Evolutionary conservation across 2,797 vertebrate genomes (phyloP).

Genomic region (Hippocampus kuda): DNA sequence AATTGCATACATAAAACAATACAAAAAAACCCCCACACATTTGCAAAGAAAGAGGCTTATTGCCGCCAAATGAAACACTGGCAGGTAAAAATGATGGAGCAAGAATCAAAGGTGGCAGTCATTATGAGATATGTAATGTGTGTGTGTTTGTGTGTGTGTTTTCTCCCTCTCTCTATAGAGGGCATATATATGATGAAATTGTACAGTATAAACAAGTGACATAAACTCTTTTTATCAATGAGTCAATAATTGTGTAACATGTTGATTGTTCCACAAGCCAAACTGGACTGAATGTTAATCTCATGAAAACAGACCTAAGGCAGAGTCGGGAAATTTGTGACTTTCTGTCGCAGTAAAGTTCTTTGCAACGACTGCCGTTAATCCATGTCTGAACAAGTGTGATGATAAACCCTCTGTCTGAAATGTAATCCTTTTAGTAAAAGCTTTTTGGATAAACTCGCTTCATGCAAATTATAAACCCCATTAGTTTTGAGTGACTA

Average conservation of each 20-base stretch:
- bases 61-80: no score
- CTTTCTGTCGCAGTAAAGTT: conserved; percentile 49
- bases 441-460: conserved; percentile 74
- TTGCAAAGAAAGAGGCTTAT: no score
- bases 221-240: neutral
- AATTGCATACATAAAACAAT: no score
- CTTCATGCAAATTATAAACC: conserved; percentile 77
- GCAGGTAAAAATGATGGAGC: no score
- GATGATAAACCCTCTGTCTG: conserved; percentile 73
- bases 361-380: conserved; percentile 57
- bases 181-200: no score
- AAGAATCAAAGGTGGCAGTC: no score
- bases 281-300: conserved; percentile 12
- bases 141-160: no score
- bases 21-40: no score
- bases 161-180: no score
- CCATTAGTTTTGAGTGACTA: conserved; percentile 76
- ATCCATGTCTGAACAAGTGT: conserved; percentile 68
- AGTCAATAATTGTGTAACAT: neutral
- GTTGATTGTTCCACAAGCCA: neutral
- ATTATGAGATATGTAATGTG: no score
- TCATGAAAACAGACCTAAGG: conserved; percentile 27
- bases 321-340: conserved; percentile 38
- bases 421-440: conserved; percentile 71
- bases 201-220: no score